Evolutionary conservation across 1,140 invertebrate genomes (phyloP).

Genomic region (Propsilocerus akamusi): DNA sequence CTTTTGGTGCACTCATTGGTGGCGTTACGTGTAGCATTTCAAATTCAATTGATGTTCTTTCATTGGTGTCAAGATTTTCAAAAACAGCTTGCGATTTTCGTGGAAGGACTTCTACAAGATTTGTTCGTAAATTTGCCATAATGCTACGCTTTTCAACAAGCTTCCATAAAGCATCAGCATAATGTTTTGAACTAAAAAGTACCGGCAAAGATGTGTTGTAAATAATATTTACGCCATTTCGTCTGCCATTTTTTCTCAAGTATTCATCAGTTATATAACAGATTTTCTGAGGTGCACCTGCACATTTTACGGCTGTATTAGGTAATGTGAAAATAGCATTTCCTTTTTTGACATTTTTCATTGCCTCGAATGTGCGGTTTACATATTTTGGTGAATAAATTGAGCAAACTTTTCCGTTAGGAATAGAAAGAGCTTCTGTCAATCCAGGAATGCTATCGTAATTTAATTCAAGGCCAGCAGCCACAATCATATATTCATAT

Average conservation of each 20-base stretch:
- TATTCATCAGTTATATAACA: slow-evolving; percentile 80
- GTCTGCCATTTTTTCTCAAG: slow-evolving; percentile 47
- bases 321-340: slow-evolving; percentile 90
- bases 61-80: slow-evolving; percentile 44
- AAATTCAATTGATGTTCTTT: slow-evolving; percentile 40
- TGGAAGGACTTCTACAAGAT: slow-evolving; percentile 60
- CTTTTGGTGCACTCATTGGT: slow-evolving; percentile 65
- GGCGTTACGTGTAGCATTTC: slow-evolving; percentile 77
- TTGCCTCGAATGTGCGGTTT: slow-evolving; percentile 49
- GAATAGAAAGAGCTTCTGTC: slow-evolving; percentile 47
- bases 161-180: slow-evolving; percentile 69
- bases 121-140: slow-evolving; percentile 54
- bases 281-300: slow-evolving; percentile 95
- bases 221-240: slow-evolving; percentile 53
- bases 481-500: slow-evolving; percentile 71
- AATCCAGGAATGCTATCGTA: slow-evolving; percentile 80
- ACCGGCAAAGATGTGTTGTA: slow-evolving; percentile 77
- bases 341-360: slow-evolving; percentile 57
- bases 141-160: slow-evolving; percentile 61
- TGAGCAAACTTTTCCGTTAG: slow-evolving; percentile 58
- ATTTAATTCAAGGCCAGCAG: slow-evolving; percentile 62
- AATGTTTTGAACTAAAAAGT: slow-evolving; percentile 88
- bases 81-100: slow-evolving; percentile 64
- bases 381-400: slow-evolving; percentile 78
- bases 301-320: slow-evolving; percentile 82